Base-by-base conservation (phyloP, 1,140 invertebrate species). In the Sminthurinus signatus region DNA sequence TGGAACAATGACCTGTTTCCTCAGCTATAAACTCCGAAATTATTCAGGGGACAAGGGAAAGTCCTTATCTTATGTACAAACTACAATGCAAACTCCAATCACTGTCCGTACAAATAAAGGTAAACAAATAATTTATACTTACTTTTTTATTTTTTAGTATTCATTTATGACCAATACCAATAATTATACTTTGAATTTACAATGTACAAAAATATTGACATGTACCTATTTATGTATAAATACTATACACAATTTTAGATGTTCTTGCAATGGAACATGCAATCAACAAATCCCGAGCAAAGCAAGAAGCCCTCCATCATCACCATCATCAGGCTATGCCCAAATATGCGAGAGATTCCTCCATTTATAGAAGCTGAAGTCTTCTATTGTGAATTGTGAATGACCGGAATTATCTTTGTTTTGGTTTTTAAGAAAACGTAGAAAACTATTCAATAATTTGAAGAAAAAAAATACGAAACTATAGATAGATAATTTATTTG, bases 281-380 rank as follows among this genome's bases (percentile, higher is more conserved):
- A 32, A 28, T 14, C 8, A 44, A 43, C 42, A 43, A 31, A 21
- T 23, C n/a, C 14, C n/a, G 29, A 39, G 8, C 25, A 25, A 55
- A 42, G 15, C 39, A 58, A 36, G 3, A 15, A 19, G 46, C 27
- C 8, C 17, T 27, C 28, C 65, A 64, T 39, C 61, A 67, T 43
- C n/a, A n/a, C n/a, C 55, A 64, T 23, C 65, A 67, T 51, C 62
- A 59, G 21, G 61, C 52, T 51, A 57, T 46, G 19, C 56, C 55
- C 1, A 62, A 65, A 54, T 71, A 71, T 54, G 69, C 69, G 5
- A 39, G 69, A 51, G 69, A 71, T 57, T 31, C 65, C 15, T 71
- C 69, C 3, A 28, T 71, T 43, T 71, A 68, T 39, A 61, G 69
- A 44, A 52, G 50, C 46, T 48, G 21, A 48, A n/a, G n/a, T n/a